A percentile compares a stretch with the other conserved stretches of the same genome.
These are phyloP conservation scores for Nephrotoma appendiculata DNA, from an alignment of 2,888 invertebrate species.

Conservation along the genomic window DNA sequence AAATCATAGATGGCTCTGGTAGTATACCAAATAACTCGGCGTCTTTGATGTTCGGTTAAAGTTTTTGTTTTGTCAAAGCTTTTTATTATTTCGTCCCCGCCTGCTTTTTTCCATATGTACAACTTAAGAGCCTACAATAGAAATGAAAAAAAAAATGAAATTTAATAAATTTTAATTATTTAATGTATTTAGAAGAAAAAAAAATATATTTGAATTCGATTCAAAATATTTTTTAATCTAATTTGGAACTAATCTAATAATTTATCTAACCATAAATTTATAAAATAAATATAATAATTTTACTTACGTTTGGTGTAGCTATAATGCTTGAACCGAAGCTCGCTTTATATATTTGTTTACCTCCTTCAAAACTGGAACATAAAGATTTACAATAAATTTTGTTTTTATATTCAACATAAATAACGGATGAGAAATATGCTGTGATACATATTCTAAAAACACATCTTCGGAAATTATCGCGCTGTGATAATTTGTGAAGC, in stretches of 20 bases:
- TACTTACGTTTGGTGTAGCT: too few relatives aligned
- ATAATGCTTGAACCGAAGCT: too few relatives aligned
- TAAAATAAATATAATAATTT: not conserved
- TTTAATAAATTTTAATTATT: not conserved
- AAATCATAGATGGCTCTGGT: too few relatives aligned
- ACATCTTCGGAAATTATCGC: not conserved
- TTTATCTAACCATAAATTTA: too few relatives aligned
- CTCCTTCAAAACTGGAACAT: not conserved
- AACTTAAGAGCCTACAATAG: not conserved
- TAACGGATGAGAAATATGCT: not conserved
- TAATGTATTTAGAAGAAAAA: not conserved
- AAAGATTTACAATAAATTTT: not conserved
- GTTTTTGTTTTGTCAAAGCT: not conserved
- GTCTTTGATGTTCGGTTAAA: not conserved
- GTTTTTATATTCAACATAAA: not conserved
- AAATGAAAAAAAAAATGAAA: not conserved
- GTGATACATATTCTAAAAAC: not conserved
- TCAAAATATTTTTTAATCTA: too few relatives aligned
- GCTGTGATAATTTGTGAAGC: not conserved
- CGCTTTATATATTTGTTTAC: not conserved
- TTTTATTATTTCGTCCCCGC: not conserved
- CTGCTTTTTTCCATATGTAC: not conserved
- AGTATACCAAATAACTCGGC: not conserved
- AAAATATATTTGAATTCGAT: too few relatives aligned
- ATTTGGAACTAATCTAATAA: too few relatives aligned